These are phyloP conservation scores for Eueides isabella DNA, from an alignment of 1,140 invertebrate genomes.

Conservation along the genomic window DNA sequence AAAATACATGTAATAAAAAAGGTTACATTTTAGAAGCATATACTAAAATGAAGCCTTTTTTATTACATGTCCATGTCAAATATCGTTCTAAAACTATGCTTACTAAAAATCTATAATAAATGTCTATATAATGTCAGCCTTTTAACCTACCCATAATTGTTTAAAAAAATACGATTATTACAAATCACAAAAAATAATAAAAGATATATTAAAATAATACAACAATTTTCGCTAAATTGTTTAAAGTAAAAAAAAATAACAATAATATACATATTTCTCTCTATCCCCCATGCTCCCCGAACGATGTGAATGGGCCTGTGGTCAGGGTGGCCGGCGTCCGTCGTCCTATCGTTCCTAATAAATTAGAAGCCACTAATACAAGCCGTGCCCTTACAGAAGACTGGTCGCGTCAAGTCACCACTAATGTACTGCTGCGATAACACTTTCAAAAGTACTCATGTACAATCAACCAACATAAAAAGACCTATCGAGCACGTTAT, in stretches of 20 bases:
- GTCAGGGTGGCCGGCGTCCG: constrained; percentile 78
- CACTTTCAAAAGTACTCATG: constrained; percentile 75
- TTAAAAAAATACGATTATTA: too few relatives aligned
- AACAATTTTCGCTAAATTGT: too few relatives aligned
- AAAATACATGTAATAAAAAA: too few relatives aligned
- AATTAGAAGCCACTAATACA: constrained; percentile 80
- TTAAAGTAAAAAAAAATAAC: neutral
- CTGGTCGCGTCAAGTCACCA: constrained; percentile 76
- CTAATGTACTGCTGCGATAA: constrained; percentile 78
- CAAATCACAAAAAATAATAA: too few relatives aligned
- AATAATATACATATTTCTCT: constrained; percentile 6
- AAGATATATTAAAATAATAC: too few relatives aligned
- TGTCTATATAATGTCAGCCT: too few relatives aligned
- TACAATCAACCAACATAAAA: constrained; percentile 54
- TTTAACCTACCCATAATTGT: too few relatives aligned
- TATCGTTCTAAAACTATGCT: too few relatives aligned
- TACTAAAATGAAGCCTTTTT: too few relatives aligned
- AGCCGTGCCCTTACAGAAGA: constrained; percentile 78
- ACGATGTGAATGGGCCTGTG: constrained; percentile 73
- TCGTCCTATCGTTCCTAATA: constrained; percentile 79
- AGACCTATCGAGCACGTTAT: constrained; percentile 49
- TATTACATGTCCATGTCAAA: too few relatives aligned
- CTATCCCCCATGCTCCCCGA: constrained; percentile 46
- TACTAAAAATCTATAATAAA: too few relatives aligned
- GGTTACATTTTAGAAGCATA: too few relatives aligned